A percentile compares a stretch with the other conserved stretches of the same genome.
phyloP scores from a whole-genome alignment of 1,140 invertebrate species.

The Carcinoscorpius rotundicauda region DNA sequence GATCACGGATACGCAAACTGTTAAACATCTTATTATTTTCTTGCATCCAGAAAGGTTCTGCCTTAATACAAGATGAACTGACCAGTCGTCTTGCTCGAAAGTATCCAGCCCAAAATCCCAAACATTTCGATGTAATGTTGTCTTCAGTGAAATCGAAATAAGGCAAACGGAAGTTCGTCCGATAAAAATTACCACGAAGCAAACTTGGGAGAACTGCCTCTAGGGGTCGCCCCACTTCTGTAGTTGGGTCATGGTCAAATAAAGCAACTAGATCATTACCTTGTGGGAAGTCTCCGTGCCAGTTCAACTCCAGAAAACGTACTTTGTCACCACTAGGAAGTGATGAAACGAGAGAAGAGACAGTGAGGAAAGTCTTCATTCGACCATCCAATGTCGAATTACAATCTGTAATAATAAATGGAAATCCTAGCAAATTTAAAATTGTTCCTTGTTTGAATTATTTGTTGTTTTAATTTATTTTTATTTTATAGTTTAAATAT shows the following conservation, averaged over 20 bases:
- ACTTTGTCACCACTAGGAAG: conserved; percentile 5
- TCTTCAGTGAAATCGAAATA: conserved; percentile 9
- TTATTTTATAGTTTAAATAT: too few species aligned
- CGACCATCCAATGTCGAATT: too few species aligned
- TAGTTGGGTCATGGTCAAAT: conserved; percentile 17
- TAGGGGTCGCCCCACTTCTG: conserved; percentile 5
- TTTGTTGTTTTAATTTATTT: too few species aligned
- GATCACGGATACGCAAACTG: conserved; percentile 33
- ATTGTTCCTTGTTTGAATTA: too few species aligned
- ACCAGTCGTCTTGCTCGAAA: conserved; percentile 15
- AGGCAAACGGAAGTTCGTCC: conserved; percentile 14
- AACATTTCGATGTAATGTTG: conserved; percentile 21
- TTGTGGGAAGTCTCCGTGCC: conserved; percentile 11
- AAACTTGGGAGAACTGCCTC: not conserved
- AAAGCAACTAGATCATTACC: conserved; percentile 21
- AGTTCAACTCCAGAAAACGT: conserved; percentile 25
- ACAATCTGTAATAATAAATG: too few species aligned
- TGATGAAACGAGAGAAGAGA: conserved; percentile 14
- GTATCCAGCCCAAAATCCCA: conserved; percentile 30
- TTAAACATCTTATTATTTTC: conserved; percentile 33
- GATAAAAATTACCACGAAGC: conserved; percentile 11
- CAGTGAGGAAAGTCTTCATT: conserved; percentile 11
- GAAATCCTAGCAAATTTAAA: too few species aligned
- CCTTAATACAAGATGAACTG: conserved; percentile 34
- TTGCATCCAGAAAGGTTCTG: conserved; percentile 47